These are phyloP conservation scores for Psephotus haematonotus DNA, from an alignment of 2,113 vertebrate species.

Conservation along the genomic window DNA sequence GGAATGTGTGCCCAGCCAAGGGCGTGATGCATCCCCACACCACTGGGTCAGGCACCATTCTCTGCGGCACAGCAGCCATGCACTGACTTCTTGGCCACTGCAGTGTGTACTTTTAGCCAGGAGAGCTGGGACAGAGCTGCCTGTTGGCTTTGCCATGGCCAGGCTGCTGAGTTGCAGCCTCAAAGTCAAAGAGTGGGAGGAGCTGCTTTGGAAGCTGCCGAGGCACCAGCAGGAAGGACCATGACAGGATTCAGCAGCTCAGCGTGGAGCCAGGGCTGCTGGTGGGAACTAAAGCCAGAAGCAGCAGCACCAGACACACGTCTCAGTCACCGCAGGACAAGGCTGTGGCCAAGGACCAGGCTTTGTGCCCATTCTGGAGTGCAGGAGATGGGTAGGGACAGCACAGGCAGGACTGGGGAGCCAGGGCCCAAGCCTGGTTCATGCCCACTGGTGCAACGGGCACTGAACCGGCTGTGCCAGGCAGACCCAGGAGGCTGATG, in stretches of 20 bases:
- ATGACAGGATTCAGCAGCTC: neutral
- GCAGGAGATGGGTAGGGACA: neutral
- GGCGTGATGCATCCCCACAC: too few relatives aligned
- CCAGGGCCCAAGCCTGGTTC: neutral
- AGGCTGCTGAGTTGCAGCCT: neutral
- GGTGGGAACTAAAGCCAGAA: neutral
- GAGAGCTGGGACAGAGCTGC: neutral
- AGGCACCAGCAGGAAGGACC: rapidly evolving
- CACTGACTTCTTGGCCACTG: neutral
- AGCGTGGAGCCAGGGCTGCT: neutral
- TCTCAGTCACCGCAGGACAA: neutral
- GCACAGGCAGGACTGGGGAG: neutral
- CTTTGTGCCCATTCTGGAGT: rapidly evolving
- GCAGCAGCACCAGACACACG: neutral
- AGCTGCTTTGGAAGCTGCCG: rapidly evolving
- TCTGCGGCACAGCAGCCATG: neutral
- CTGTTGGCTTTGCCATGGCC: neutral
- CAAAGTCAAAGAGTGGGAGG: neutral
- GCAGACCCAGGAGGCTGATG: neutral
- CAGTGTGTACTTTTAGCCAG: neutral
- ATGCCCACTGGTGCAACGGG: rapidly evolving
- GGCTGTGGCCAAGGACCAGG: neutral
- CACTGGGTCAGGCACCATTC: neutral
- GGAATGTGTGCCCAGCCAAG: neutral
- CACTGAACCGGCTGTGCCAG: rapidly evolving